Evolutionary conservation across 1,140 invertebrate species (phyloP).

Genomic region (Trichogramma pretiosum): DNA sequence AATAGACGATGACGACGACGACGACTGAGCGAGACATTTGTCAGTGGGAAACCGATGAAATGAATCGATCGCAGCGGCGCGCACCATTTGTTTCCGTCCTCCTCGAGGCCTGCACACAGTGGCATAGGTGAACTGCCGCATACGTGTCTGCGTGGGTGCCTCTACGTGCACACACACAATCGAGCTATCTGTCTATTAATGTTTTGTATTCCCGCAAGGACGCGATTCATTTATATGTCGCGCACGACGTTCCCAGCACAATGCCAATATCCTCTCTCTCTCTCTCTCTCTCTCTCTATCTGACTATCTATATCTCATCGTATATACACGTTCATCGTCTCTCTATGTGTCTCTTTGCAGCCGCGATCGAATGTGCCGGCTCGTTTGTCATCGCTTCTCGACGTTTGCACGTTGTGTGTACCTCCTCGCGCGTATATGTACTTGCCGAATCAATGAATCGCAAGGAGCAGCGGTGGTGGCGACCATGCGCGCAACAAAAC

Average conservation of each 20-base stretch:
- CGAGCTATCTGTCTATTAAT: slow-evolving; percentile 40
- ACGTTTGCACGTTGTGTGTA: background rate
- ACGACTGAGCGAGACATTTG: slow-evolving; percentile 29
- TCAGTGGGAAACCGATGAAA: slow-evolving; percentile 22
- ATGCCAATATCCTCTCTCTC: no score
- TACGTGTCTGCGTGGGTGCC: no score
- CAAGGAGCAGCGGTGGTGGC: background rate
- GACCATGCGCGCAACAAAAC: background rate
- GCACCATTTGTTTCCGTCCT: slow-evolving; percentile 37
- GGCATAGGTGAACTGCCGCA: no score
- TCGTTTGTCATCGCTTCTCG: slow-evolving; percentile 35
- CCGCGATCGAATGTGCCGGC: slow-evolving; percentile 35
- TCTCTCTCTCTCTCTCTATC: background rate
- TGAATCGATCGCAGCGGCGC: slow-evolving; percentile 33
- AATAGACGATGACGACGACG: no score
- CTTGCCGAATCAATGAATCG: slow-evolving; percentile 2
- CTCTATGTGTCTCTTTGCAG: slow-evolving; percentile 38
- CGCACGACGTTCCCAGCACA: no score
- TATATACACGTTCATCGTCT: no score
- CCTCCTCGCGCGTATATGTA: background rate
- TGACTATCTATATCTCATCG: background rate
- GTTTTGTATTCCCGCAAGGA: slow-evolving; percentile 39
- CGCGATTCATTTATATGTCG: slow-evolving; percentile 40
- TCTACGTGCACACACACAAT: no score
- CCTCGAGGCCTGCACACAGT: no score